Base-by-base conservation (phyloP, 2,888 invertebrate species). In the Acanthosepion lycidas region DNA sequence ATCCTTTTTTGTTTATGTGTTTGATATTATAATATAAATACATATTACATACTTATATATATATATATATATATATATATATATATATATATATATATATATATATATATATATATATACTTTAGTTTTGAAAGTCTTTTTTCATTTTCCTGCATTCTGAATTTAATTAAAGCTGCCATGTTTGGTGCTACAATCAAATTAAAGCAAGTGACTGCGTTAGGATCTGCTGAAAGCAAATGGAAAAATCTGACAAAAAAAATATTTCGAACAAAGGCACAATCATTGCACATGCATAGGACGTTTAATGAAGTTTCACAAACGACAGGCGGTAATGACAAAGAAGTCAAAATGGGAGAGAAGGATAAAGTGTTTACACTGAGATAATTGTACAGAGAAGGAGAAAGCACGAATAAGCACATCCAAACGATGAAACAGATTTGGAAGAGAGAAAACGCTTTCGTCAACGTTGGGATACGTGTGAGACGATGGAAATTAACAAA, bases 151-250 rank as follows among this genome's bases (percentile, higher is more conserved):
- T n/a, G 78, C n/a, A 6, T 78, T 78, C 78, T 78, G 78, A 78
- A 78, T 78, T 78, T 78, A 78, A 78, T 78, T 78, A 78, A 78
- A 28, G n/a, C 15, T 78, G n/a, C 78, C 78, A 78, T 78, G 78
- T 78, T n/a, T 78, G 78, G 28, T 78, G 78, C n/a, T 78, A n/a
- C 78, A 78, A 78, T 78, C 78, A 78, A 78, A 78, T 78, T 78
- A 78, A 78, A n/a, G 78, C 9, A 78, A 78, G 78, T 78, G n/a
- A 78, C 78, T 78, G 78, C 28, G 78, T 9, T 78, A 15, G n/a
- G 78, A 78, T 78, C n/a, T 78, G 78, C 78, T 78, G 78, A 78
- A n/a, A 78, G 78, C 78, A 78, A 78, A 78, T 78, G n/a, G 78
- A 78, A n/a, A 8, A 78, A 28, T n/a, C n/a, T 28, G 12, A 59